Evolutionary conservation across 2,113 vertebrate species (phyloP).

Genomic region (Oncorhynchus kisutch): DNA sequence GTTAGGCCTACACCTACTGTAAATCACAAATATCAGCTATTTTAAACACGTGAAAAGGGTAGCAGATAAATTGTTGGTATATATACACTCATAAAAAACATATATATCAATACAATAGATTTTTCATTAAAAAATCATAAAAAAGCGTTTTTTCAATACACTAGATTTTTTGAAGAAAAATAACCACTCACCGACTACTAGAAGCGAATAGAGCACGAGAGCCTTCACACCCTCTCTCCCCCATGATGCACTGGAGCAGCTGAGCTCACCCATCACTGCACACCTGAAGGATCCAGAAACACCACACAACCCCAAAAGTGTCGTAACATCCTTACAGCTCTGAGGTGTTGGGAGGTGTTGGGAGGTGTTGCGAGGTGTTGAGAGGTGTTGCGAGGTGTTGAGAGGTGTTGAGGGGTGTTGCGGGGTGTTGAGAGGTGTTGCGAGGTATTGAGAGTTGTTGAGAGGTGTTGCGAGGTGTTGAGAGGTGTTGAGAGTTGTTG

Average conservation of each 20-base stretch:
- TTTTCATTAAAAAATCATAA: no score
- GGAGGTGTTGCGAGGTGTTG: no score
- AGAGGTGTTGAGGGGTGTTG: no score
- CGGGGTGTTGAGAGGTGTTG: no score
- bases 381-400: no score
- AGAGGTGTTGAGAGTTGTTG: no score
- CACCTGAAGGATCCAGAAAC: constrained; percentile 4
- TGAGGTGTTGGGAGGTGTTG: neutral
- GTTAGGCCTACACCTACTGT: neutral
- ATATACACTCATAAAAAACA: no score
- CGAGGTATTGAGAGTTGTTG: no score
- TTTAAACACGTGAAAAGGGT: neutral
- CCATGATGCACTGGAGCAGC: constrained; percentile 6
- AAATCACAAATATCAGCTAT: neutral
- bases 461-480: no score
- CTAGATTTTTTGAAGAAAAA: neutral
- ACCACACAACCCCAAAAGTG: neutral
- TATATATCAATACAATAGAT: no score
- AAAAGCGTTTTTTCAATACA: no score
- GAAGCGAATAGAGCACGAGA: constrained; percentile 38
- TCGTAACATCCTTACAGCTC: neutral
- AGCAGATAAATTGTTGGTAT: no score
- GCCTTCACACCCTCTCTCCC: neutral
- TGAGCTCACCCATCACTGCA: constrained; percentile 33
- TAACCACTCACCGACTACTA: constrained; percentile 39